A percentile compares a stretch with the other conserved stretches of the same genome.
These are phyloP conservation scores for Microctenopoma steveboyesi DNA, from an alignment of 2,797 vertebrate genomes.

Conservation along the genomic window DNA sequence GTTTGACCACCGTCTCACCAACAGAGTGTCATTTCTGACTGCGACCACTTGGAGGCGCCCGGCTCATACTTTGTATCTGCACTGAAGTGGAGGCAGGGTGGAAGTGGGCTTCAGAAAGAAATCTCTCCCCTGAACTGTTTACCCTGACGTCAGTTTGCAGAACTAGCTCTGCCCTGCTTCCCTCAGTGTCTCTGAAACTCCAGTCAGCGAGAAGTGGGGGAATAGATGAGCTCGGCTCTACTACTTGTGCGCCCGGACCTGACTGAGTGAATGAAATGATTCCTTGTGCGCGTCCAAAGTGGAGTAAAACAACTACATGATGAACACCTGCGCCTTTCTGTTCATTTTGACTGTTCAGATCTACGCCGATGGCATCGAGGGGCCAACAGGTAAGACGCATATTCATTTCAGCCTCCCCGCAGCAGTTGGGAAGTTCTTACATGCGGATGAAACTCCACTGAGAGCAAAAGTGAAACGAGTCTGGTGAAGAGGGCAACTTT, in stretches of 20 bases:
- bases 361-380: constrained; percentile 86
- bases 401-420: constrained; percentile 11
- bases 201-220: constrained; percentile 67
- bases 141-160: constrained; percentile 87
- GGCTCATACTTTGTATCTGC: constrained; percentile 46
- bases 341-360: constrained; percentile 84
- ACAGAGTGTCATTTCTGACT: constrained; percentile 7
- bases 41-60: constrained; percentile 80
- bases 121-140: constrained; percentile 82
- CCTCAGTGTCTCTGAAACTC: constrained; percentile 76
- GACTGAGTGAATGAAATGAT: constrained; percentile 76
- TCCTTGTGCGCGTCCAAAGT: constrained; percentile 74
- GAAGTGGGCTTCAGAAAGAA: constrained; percentile 76
- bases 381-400: constrained; percentile 85
- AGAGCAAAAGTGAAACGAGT: constrained; percentile 48
- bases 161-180: constrained; percentile 78
- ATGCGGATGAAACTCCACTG: constrained; percentile 41
- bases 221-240: constrained; percentile 71
- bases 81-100: constrained; percentile 39
- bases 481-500: constrained; percentile 69
- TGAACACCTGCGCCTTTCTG: constrained; percentile 87
- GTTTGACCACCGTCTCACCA: constrained; percentile 32
- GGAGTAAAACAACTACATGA: constrained; percentile 82
- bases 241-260: constrained; percentile 62
- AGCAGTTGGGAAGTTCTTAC: constrained; percentile 56